Evolutionary conservation across 2,797 vertebrate genomes (phyloP), one percentile per base, ranked within the genome.

Genomic region (Brachyalestes nurse): DNA sequence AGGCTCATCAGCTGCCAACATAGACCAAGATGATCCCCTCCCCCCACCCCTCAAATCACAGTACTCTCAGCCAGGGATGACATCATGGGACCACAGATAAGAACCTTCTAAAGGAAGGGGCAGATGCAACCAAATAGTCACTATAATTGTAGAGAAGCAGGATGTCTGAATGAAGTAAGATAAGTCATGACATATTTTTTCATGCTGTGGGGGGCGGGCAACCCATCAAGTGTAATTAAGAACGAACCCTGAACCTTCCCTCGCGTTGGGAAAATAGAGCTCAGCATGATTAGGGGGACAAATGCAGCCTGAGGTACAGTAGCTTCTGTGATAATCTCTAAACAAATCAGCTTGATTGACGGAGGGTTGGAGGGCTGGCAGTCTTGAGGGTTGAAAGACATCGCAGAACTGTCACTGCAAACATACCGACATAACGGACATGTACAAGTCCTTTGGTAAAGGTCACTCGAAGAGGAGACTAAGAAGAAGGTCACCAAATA

Each of bases 211-310:
- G 80, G 75, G 75, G 78, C 88, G 88, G 84, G 21, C 17, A 42
- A 62, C 5, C 57, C 66, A 47, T 75, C 72, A 83, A 40, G 16
- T 75, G 21, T 72, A 75, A 81, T 79, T 79, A 83, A 83, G 78
- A 78, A 79, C 42, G 40, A 69, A 78, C 75, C 82, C 85, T 88
- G 82, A 81, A 91, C 92, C 87, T 79, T 77, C 80, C 75, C 71
- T 92, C 87, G 88, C 87, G 86, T 76, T 86, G 82, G 86, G 84
- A 85, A 91, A 93, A 91, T 90, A 92, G 86, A 87, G 82, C 84
- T 76, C 55, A 17, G 21, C 38, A 77, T 57, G 78, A 62, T 62
- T 77, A 70, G 58, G 72, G 53, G 55, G 53, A 66, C 76, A 66
- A 83, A 66, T 53, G 60, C 76, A 72, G 90, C 90, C 88, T 81